Percentiles rank a stretch among this genome's conserved stretches.
These are phyloP conservation scores for Chaetophractus vellerosus DNA, from an alignment of 2,797 vertebrate species.

Conservation along the genomic window DNA sequence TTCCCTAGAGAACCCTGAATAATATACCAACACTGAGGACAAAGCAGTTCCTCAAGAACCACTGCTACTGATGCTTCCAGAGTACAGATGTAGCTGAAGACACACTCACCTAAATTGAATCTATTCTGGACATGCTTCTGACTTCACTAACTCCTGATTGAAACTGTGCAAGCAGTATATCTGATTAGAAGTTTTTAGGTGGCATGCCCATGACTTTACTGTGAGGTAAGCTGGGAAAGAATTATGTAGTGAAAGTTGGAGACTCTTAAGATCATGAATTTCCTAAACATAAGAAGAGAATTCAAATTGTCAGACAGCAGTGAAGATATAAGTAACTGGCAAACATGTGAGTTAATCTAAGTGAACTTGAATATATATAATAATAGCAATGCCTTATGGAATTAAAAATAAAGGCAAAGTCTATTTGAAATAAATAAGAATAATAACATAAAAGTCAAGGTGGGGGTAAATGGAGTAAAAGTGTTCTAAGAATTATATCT, in stretches of 20 bases:
- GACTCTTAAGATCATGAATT: neutral
- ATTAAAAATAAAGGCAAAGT: neutral
- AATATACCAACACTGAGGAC: neutral
- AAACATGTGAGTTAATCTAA: neutral
- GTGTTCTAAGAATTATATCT: neutral
- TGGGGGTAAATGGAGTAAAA: neutral
- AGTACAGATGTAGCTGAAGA: accelerated
- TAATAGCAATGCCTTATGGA: neutral
- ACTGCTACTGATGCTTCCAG: accelerated
- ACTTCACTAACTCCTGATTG: neutral
- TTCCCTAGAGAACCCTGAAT: too few relatives aligned
- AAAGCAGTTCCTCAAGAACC: neutral
- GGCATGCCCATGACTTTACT: too few relatives aligned
- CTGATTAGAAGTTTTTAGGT: neutral
- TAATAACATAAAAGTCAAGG: neutral
- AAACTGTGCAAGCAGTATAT: too few relatives aligned
- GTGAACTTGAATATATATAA: neutral
- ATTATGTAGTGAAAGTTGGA: neutral
- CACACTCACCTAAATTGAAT: neutral
- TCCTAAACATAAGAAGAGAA: neutral
- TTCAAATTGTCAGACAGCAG: neutral
- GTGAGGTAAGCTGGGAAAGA: neutral
- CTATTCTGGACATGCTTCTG: neutral
- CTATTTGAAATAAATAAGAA: neutral
- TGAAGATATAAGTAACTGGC: neutral